Conservation (phyloP, 2,797 vertebrate species). For the Xenopus petersii region DNA sequence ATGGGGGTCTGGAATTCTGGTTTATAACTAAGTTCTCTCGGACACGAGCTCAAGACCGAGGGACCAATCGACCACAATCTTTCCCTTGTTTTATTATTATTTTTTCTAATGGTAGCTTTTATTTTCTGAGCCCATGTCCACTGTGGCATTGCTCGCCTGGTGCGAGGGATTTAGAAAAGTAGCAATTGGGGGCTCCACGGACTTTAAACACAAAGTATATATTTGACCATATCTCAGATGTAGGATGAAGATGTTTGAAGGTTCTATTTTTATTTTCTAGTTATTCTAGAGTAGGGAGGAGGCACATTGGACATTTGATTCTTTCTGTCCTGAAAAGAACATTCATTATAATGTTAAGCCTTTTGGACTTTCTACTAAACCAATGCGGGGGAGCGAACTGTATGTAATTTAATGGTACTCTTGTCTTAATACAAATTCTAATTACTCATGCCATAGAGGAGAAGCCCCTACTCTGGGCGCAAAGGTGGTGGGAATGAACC, state of each 20-base stretch:
- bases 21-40: conserved; percentile 10
- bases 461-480: conserved; percentile 63
- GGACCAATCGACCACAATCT: conserved; percentile 28
- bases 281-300: conserved; percentile 47
- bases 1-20: conserved; percentile 7
- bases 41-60: conserved; percentile 31
- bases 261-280: conserved; percentile 48
- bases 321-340: conserved; percentile 70
- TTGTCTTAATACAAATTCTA: conserved; percentile 83
- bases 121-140: conserved; percentile 57
- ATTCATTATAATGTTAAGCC: conserved; percentile 65
- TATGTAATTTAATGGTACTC: conserved; percentile 83
- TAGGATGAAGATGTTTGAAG: conserved; percentile 41
- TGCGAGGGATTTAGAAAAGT: conserved; percentile 26
- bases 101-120: conserved; percentile 52
- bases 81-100: conserved; percentile 44
- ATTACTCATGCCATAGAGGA: conserved; percentile 67
- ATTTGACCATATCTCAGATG: conserved; percentile 40
- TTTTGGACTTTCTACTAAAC: conserved; percentile 70
- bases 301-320: conserved; percentile 56
- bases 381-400: conserved; percentile 73
- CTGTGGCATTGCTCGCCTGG: conserved; percentile 61
- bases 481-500: conserved; percentile 70
- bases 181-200: conserved; percentile 38
- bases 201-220: conserved; percentile 49